A percentile compares a stretch with the other conserved stretches of the same genome.
Evolutionary conservation across 2,113 vertebrate genomes (phyloP).

Genomic region (Opisthocomus hoazin): DNA sequence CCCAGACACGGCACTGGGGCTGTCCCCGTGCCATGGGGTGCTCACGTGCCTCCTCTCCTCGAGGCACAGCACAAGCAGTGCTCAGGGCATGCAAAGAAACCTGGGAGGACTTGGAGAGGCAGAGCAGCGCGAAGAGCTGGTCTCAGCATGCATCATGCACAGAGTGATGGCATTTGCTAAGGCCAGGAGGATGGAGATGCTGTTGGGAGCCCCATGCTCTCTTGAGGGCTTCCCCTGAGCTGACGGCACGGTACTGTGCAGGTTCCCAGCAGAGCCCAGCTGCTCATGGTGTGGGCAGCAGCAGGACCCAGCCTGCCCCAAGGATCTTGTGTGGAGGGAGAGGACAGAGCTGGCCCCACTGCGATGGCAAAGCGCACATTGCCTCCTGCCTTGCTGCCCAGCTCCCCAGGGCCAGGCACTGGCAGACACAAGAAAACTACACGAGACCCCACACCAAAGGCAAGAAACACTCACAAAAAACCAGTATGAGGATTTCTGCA

Average conservation of each 20-base stretch:
- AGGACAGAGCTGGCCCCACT: not conserved
- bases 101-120: not conserved
- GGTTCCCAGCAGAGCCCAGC: not conserved
- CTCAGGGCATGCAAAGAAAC: not conserved
- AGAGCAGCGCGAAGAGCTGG: not conserved
- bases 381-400: not conserved
- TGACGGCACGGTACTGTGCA: accelerated
- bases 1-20: not conserved
- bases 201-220: not conserved
- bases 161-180: not conserved
- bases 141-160: not conserved
- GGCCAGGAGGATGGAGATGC: not conserved
- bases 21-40: not conserved
- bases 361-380: not conserved
- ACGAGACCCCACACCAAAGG: not conserved
- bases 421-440: not conserved
- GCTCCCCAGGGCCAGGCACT: not conserved
- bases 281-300: not conserved
- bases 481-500: not conserved
- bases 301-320: not conserved
- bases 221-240: not conserved
- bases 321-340: not conserved
- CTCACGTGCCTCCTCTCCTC: not conserved
- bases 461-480: not conserved
- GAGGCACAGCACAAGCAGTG: not conserved